A percentile compares a stretch with the other conserved stretches of the same genome.
Evolutionary conservation across 2,888 invertebrate species (phyloP).

Genomic region (Stenotaenia linearis): DNA sequence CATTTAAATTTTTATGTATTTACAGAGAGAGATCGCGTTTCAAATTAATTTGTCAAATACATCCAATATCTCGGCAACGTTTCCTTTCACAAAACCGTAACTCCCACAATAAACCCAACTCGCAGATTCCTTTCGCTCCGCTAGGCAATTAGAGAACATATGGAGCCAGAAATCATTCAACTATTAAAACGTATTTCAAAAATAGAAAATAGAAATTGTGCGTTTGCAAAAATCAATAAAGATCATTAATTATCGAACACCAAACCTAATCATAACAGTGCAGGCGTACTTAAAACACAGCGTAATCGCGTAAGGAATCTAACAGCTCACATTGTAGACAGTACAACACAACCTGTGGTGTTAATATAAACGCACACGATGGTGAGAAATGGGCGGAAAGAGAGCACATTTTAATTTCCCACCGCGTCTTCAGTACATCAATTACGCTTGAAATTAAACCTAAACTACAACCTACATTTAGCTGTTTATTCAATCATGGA

Average conservation of each 20-base stretch:
- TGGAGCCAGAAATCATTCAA: not conserved
- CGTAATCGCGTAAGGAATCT: not conserved
- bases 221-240: not conserved
- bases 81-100: not conserved
- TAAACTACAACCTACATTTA: not conserved
- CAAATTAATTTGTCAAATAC: not conserved
- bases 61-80: not conserved
- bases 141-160: not conserved
- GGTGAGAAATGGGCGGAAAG: not conserved
- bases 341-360: not conserved
- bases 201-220: not conserved
- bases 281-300: not conserved
- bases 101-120: not conserved
- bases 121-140: not conserved
- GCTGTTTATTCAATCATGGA: not conserved
- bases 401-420: not conserved
- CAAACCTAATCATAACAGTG: not conserved
- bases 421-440: not conserved
- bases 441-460: not conserved
- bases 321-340: not conserved
- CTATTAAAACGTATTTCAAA: not conserved
- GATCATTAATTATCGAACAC: not conserved
- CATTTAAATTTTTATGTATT: too few relatives aligned
- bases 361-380: not conserved
- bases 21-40: too few relatives aligned